Evolutionary conservation across 1,140 invertebrate species (phyloP).

Genomic region (Aphaenogaster rudis): DNA sequence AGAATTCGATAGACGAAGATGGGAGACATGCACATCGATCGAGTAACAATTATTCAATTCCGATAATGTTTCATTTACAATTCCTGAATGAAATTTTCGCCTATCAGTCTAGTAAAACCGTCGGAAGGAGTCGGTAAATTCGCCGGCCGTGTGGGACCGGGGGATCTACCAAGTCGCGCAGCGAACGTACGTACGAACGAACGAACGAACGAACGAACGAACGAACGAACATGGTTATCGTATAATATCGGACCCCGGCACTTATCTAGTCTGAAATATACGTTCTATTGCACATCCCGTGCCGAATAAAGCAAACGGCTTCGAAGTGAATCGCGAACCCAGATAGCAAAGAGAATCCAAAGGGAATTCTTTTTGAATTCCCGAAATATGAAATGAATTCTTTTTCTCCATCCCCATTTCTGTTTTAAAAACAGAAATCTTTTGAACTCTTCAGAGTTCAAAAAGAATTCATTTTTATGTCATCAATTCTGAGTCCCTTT

Average conservation of each 20-base stretch:
- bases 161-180: conserved; percentile 33
- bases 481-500: no score
- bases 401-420: no score
- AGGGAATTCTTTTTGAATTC: no score
- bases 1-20: conserved; percentile 69
- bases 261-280: conserved; percentile 20
- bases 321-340: conserved; percentile 10
- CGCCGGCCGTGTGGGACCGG: background rate
- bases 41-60: conserved; percentile 79
- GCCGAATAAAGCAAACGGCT: conserved; percentile 23
- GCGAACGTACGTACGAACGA: conserved; percentile 33
- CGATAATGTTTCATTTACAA: conserved; percentile 74
- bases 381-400: no score
- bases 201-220: conserved; percentile 15
- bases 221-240: conserved; percentile 10
- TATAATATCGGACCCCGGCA: conserved; percentile 9
- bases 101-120: conserved; percentile 71
- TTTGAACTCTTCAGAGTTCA: no score
- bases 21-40: conserved; percentile 58
- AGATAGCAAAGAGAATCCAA: no score
- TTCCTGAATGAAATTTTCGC: conserved; percentile 69
- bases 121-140: conserved; percentile 36
- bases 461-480: no score
- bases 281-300: conserved; percentile 25
- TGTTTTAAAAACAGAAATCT: no score